Evolutionary conservation across 2,797 vertebrate genomes (phyloP).

Genomic region (Myoxocephalus aenaeus): DNA sequence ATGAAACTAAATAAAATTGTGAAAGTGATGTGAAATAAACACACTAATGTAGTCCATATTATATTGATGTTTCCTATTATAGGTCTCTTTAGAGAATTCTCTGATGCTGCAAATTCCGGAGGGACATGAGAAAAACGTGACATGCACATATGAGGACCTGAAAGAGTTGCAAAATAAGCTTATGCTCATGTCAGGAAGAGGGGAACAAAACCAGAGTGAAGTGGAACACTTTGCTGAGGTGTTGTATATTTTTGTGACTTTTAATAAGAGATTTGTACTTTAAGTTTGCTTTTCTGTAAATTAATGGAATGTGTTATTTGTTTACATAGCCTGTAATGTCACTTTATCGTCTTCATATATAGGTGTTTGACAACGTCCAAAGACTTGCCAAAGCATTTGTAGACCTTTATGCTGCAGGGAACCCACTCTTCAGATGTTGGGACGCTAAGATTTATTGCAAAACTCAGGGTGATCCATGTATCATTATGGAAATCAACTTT

Average conservation of each 20-base stretch:
- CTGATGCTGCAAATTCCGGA: conserved; percentile 81
- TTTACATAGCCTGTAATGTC: not conserved
- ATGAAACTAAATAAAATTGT: not conserved
- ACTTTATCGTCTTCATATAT: conserved; percentile 16
- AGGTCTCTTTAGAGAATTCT: conserved; percentile 85
- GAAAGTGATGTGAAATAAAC: not conserved
- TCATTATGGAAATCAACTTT: conserved; percentile 84
- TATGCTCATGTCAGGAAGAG: conserved; percentile 94
- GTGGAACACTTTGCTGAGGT: conserved; percentile 92
- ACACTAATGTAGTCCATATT: not conserved
- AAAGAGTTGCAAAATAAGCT: conserved; percentile 92
- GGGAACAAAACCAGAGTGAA: conserved; percentile 85
- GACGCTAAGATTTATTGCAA: conserved; percentile 81
- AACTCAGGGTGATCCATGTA: conserved; percentile 39
- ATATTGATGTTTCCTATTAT: not conserved
- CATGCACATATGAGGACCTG: conserved; percentile 85
- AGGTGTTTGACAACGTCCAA: conserved; percentile 89
- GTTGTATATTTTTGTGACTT: conserved; percentile 2
- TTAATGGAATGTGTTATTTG: not conserved
- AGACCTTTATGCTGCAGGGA: conserved; percentile 87
- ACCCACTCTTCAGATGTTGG: conserved; percentile 90
- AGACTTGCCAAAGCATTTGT: conserved; percentile 87
- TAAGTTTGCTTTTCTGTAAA: not conserved
- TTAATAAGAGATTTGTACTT: not conserved
- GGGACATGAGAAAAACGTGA: conserved; percentile 7